phyloP scores from a whole-genome alignment of 2,888 invertebrate species.

The Octonoba sinensis region DNA sequence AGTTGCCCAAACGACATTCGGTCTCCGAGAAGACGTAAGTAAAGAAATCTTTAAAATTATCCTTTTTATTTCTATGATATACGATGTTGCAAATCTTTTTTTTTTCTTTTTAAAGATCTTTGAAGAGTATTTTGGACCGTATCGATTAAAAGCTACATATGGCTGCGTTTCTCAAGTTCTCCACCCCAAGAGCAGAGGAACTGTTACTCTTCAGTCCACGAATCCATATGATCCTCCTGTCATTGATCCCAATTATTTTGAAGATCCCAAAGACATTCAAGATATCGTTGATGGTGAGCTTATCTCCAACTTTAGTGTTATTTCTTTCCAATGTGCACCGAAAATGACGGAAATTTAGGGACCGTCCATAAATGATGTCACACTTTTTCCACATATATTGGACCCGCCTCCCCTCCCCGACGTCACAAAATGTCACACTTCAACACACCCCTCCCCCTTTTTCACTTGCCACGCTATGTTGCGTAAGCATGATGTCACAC shows the following conservation, averaged over 20 bases:
- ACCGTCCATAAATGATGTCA: too few relatives aligned
- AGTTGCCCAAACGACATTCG: neutral
- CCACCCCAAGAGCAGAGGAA: constrained; percentile 20
- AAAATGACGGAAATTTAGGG: too few relatives aligned
- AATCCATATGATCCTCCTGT: constrained; percentile 23
- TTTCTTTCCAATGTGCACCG: neutral
- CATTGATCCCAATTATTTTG: constrained; percentile 33
- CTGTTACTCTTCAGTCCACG: constrained; percentile 6
- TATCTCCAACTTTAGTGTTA: neutral
- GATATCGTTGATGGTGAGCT: constrained; percentile 16
- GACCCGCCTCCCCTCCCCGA: too few relatives aligned
- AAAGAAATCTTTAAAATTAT: too few relatives aligned
- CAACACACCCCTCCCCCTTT: too few relatives aligned
- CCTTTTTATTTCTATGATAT: neutral
- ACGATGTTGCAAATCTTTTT: too few relatives aligned
- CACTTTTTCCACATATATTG: too few relatives aligned
- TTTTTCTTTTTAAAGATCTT: constrained; percentile 11
- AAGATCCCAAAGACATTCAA: constrained; percentile 6
- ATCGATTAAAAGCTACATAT: neutral
- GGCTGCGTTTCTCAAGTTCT: neutral
- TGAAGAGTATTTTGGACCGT: constrained; percentile 4
- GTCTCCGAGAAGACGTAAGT: neutral
- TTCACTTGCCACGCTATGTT: too few relatives aligned
- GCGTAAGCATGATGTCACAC: too few relatives aligned
- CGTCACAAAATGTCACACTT: too few relatives aligned